Base-by-base conservation (phyloP, 2,888 invertebrate species). In the Empis stercorea region DNA sequence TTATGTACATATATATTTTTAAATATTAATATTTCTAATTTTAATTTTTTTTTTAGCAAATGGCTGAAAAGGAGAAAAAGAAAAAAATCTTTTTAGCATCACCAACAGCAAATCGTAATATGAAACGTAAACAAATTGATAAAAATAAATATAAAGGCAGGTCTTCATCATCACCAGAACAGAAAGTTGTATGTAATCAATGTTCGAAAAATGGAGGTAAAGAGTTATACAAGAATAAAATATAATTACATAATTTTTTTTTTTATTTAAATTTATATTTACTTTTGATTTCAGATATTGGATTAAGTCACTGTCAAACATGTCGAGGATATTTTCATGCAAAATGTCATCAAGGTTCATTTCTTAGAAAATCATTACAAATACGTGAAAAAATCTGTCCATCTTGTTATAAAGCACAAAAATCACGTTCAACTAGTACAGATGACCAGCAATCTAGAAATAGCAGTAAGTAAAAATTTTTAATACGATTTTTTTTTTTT, bases 71-170 rank as follows among this genome's bases (percentile, higher is more conserved):
- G 34, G 65, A 61, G 48, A 65, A 64, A 45, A 58, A 57, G 11
- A 65, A 65, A 49, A 59, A 61, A 43, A 62, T 64, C 45, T 55
- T 66, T 3, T 48, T 68, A 17, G 44, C 45, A 11, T 67, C 68
- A 30, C 67, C 67, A 20, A 61, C 63, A 46, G 60, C 60, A 1
- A 65, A 60, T 48, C 61, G 61, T 38, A 44, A 49, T 49, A 27
- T 27, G 43, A 45, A 43, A 46, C 46, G 41, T 37, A 46, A 45
- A 43, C 38, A 23, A 32, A 42, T 30, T 13, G 36, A 42, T 32
- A 44, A 40, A 44, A 41, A 34, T 34, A 46, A 50, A 38, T 48
- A 50, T 4, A 42, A 48, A 17, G 55, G 58, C 15, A 58, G 57
- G 30, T 61, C 59, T 2, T 52, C 52, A 10, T 59, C 58, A 34